Percentiles rank a stretch among this genome's conserved stretches.
Conservation (phyloP, 2,113 vertebrate species). For the Xiphophorus maculatus region DNA sequence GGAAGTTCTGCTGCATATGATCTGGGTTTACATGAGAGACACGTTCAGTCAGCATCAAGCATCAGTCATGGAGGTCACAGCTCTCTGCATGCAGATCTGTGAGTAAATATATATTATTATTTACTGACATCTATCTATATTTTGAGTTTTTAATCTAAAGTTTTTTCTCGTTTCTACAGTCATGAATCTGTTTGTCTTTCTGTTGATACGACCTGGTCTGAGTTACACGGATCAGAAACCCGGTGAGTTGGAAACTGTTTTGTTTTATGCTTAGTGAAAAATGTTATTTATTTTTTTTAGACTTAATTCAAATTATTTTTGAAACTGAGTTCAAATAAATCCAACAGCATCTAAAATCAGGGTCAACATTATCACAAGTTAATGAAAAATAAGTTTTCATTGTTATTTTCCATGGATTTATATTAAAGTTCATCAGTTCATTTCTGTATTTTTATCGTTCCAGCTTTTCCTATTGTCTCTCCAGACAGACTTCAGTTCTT, state of each 20-base stretch:
- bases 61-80: slow-evolving; percentile 7
- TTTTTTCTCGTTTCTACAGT: neutral
- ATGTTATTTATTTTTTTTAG: neutral
- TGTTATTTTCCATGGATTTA: neutral
- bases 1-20: neutral
- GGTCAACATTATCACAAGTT: too few species aligned
- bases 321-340: neutral
- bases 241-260: neutral
- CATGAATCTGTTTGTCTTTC: neutral
- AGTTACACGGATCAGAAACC: neutral
- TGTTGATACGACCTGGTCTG: neutral
- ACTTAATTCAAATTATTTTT: neutral
- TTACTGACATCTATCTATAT: too few species aligned
- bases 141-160: neutral
- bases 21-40: neutral
- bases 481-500: slow-evolving; percentile 12
- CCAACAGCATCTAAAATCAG: neutral
- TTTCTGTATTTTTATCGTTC: neutral
- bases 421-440: neutral
- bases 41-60: neutral
- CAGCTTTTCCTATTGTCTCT: neutral
- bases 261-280: neutral
- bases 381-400: neutral
- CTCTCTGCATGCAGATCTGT: neutral
- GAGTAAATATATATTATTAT: neutral